A percentile compares a stretch with the other conserved stretches of the same genome.
phyloP scores from a whole-genome alignment of 2,797 vertebrate species.

The Typhlichthys subterraneus region DNA sequence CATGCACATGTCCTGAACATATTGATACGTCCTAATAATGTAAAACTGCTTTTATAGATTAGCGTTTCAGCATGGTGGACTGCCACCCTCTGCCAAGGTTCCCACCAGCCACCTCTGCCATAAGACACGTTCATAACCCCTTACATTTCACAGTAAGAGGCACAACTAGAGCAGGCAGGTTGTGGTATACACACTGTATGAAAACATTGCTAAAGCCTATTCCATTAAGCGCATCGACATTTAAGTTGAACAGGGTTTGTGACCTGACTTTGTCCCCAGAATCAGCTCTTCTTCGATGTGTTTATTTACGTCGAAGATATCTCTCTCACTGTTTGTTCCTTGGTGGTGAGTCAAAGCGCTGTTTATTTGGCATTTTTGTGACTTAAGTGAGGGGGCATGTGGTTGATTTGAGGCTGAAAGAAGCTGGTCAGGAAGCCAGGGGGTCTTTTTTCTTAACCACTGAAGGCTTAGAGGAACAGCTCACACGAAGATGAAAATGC shows the following conservation, averaged over 20 bases:
- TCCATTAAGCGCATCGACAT: constrained; percentile 27
- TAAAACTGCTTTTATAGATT: constrained; percentile 5
- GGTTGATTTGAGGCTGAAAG: constrained; percentile 31
- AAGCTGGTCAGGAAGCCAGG: constrained; percentile 12
- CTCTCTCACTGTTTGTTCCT: constrained; percentile 43
- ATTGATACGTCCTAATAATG: background rate
- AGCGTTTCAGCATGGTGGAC: background rate
- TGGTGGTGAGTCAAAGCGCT: constrained; percentile 30
- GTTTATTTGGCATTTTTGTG: constrained; percentile 48
- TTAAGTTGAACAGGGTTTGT: constrained; percentile 43
- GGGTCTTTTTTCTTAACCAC: constrained; percentile 36
- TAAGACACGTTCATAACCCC: constrained; percentile 44
- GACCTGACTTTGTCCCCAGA: constrained; percentile 33
- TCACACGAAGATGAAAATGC: too few relatives aligned
- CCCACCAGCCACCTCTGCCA: background rate
- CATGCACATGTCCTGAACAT: too few relatives aligned
- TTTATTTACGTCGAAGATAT: constrained; percentile 28
- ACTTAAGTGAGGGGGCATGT: constrained; percentile 38
- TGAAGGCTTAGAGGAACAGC: constrained; percentile 23
- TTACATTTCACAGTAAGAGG: constrained; percentile 23
- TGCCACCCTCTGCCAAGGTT: too few relatives aligned
- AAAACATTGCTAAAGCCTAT: constrained; percentile 35
- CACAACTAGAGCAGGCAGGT: constrained; percentile 17
- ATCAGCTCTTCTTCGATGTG: constrained; percentile 19
- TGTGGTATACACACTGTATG: background rate